Evolutionary conservation across 1,140 invertebrate species (phyloP), one percentile per base, ranked within the genome.

Genomic region (Apis mellifera): DNA sequence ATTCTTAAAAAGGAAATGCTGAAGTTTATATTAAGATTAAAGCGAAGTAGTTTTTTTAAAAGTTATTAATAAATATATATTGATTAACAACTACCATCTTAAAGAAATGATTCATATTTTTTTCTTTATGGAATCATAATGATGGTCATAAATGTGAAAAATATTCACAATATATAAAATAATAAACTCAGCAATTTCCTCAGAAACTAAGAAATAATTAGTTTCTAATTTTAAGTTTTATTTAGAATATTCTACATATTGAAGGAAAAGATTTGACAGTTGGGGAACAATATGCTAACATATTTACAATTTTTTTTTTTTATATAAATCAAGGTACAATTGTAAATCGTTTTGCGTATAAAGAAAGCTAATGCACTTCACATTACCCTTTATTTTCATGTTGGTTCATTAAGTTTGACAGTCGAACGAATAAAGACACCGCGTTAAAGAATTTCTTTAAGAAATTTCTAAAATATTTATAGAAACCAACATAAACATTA

Each of bases 301-400:
- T 89, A 84, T 89, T 77, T 89, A 89, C 82, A 89, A 70, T 82
- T 74, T 52, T 71, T 54, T 82, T n/a, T 60, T 52, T 82, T 84
- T 81, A 88, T 89, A 73, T 84, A 84, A 86, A 89, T 89, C 64
- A 84, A 86, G 75, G 83, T 82, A 86, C 62, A 79, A 64, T 80
- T 77, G 78, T 78, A 78, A 86, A 54, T 82, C 76, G 68, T 76
- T 64, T 87, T 54, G 42, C 59, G 52, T 72, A 64, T 52, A 79
- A 89, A 78, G 70, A 84, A 88, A 78, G 84, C 73, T 83, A 78
- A 83, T 71, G 73, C 69, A 17, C 15, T 70, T 68, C 48, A 13
- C 54, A 15, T 75, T 52, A 68, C 13, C 50, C 32, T 70, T 59
- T 74, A 21, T 75, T 64, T 62, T 48, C 55, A 77, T 70, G 55